These are phyloP conservation scores for Drosophila kokeensis DNA, from an alignment of 2,888 invertebrate species.

Conservation along the genomic window DNA sequence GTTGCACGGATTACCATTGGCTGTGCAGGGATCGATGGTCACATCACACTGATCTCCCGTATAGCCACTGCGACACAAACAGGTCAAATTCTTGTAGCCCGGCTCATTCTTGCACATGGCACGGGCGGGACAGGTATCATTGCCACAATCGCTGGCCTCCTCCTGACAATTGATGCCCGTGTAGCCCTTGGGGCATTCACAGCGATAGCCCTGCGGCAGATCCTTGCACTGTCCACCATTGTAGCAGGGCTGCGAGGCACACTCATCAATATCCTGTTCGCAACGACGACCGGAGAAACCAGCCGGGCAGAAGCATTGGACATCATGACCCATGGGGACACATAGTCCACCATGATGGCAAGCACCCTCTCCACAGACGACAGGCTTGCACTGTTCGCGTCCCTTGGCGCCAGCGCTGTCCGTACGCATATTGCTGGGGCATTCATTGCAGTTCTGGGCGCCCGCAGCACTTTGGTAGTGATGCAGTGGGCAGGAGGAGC, in stretches of 20 bases:
- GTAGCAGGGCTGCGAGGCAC: slow-evolving; percentile 96
- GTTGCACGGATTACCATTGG: slow-evolving; percentile 95
- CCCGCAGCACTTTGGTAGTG: slow-evolving; percentile 95
- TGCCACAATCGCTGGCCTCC: slow-evolving; percentile 94
- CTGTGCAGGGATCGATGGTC: slow-evolving; percentile 95
- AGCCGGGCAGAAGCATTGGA: slow-evolving; percentile 97
- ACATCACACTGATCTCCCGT: slow-evolving; percentile 96
- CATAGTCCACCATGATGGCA: slow-evolving; percentile 97
- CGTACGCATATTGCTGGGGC: slow-evolving; percentile 96
- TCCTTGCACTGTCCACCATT: slow-evolving; percentile 97
- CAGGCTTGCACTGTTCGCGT: slow-evolving; percentile 93
- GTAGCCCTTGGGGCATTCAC: slow-evolving; percentile 94
- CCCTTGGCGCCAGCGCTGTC: slow-evolving; percentile 91
- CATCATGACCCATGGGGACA: slow-evolving; percentile 94
- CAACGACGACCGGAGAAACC: slow-evolving; percentile 97
- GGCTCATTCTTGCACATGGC: slow-evolving; percentile 99
- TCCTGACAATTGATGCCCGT: slow-evolving; percentile 98
- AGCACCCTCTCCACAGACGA: slow-evolving; percentile 94
- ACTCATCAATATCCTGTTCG: slow-evolving; percentile 97
- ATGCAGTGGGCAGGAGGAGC: slow-evolving; percentile 95
- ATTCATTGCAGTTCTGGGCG: slow-evolving; percentile 94
- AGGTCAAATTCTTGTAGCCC: slow-evolving; percentile 94
- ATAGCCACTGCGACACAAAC: slow-evolving; percentile 97
- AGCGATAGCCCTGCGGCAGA: slow-evolving; percentile 95
- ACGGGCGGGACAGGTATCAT: slow-evolving; percentile 96